phyloP scores from a whole-genome alignment of 2,888 invertebrate species.

The Lumbricus terrestris region DNA sequence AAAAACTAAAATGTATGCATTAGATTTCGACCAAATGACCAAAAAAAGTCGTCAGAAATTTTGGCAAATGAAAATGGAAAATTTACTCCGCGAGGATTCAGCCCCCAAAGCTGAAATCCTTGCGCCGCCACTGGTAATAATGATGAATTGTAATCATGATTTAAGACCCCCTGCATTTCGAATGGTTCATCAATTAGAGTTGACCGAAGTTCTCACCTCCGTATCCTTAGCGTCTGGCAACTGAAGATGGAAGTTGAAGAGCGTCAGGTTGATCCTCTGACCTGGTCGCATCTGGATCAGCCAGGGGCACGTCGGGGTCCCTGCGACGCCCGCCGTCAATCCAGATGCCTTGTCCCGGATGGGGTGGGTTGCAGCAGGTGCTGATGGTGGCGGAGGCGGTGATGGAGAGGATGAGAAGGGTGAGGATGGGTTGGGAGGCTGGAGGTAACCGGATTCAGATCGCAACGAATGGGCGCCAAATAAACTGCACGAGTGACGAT shows the following conservation, averaged over 20 bases:
- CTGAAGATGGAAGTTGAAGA: slow-evolving; percentile 27
- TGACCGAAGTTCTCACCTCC: too few species aligned
- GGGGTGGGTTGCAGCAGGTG: neutral
- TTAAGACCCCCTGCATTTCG: too few species aligned
- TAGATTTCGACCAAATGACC: too few species aligned
- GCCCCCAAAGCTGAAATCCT: too few species aligned
- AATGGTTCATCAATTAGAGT: neutral
- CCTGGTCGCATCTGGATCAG: slow-evolving; percentile 26
- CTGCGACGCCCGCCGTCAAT: neutral
- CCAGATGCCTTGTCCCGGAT: neutral
- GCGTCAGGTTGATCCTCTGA: slow-evolving; percentile 34
- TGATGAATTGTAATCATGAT: too few species aligned
- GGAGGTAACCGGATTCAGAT: neutral
- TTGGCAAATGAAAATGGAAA: too few species aligned
- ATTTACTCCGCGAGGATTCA: too few species aligned
- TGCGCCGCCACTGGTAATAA: too few species aligned
- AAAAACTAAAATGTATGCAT: too few species aligned
- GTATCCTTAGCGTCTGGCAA: neutral
- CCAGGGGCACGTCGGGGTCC: slow-evolving; percentile 31
- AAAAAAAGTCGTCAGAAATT: too few species aligned
- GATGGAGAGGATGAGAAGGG: too few species aligned
- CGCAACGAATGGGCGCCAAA: neutral
- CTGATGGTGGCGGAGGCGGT: neutral
- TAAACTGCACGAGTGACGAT: neutral
- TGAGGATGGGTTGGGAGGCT: slow-evolving; percentile 8